Base-by-base conservation (phyloP, 35 echinoderm and acorn worm species). In the Lytechinus pictus region DNA sequence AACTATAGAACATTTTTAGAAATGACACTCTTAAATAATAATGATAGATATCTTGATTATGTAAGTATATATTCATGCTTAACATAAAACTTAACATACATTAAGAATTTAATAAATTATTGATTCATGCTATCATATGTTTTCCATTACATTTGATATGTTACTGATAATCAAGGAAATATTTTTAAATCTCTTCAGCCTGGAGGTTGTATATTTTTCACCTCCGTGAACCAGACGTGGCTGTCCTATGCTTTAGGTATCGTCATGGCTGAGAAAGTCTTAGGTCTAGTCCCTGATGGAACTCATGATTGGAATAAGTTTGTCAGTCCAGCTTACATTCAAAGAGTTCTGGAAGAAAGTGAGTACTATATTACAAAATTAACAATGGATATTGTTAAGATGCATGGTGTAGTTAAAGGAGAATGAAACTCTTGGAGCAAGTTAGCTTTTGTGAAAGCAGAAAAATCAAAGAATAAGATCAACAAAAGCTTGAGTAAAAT, bases 261-360 rank as follows among this genome's bases (percentile, higher is more conserved):
- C 24, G 53, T 94, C 21, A 94, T 95, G 57, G 97, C 96, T 51
- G 98, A 99, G 71, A 86, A 94, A 53, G 86, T 96, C 21, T 66
- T 97, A 16, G 95, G 96, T 28, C 94, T 97, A 10, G 97, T 99
- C 13, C 97, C 97, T 61, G 57, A 60, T 79, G 98, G 98, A 27
- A 98, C 98, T 12, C 97, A 99, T 95, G 97, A 98, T 79, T 99
- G 97, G 96, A 90, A 97, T 54, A 99, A 99, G 94, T 98, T 99
- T 95, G 91, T 99, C 12, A 54, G 89, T 52, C 98, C 97, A 86
- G 95, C 95, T 57, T 94, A 89, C 27, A 21, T 99, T 21, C 72
- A 95, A 53, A 89, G 87, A 9, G 86, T 96, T 90, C 79, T 99
- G 52, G 95, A 97, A 57, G 53, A 95, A 51, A 97, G 98, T 99